Evolutionary conservation across 2,888 invertebrate species (phyloP), one percentile per base, ranked within the genome.

Genomic region (Harpagoxenus sublaevis): DNA sequence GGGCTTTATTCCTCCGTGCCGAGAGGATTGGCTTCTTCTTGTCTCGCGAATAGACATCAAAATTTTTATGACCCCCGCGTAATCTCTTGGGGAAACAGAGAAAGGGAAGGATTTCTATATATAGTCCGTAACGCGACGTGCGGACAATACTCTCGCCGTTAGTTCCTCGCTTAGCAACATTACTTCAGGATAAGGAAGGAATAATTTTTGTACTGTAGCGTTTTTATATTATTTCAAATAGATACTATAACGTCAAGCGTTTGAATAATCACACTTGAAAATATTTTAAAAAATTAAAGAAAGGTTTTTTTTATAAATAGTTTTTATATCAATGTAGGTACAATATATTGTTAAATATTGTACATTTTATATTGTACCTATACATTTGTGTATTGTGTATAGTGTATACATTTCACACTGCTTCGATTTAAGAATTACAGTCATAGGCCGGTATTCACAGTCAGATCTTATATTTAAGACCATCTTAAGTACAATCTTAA

Each of bases 1-100:
- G 35, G n/a, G 48, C 48, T 83, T 78, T 83, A 83, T 66, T 77
- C 39, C 55, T 23, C 6, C 9, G 48, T 77, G 57, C 57, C 35
- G 63, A 39, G 77, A 83, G 78, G 60, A 83, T 78, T 78, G 83
- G 77, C 77, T 65, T 83, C 45, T 45, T 28, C 77, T 45, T 77
- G 83, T 83, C 78, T 60, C 66, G 48, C 60, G 78, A 66, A 83
- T 83, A 83, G 63, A 78, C 83, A 77, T 77, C 78, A 60, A 78
- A 83, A 83, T 77, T 83, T 83, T 83, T 83, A 83, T 57, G 83
- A 39, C 12, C 35, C 28, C 18, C 65, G 57, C 55, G 65, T 63
- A 65, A 66, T 77, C 83, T 78, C 73, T 31, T 45, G 77, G 31
- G 77, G 35, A 66, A 57, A 83, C 77, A 28, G 45, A 57, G 23